Evolutionary conservation across 1,140 invertebrate genomes (phyloP).

Genomic region (Eulimnadia texana): DNA sequence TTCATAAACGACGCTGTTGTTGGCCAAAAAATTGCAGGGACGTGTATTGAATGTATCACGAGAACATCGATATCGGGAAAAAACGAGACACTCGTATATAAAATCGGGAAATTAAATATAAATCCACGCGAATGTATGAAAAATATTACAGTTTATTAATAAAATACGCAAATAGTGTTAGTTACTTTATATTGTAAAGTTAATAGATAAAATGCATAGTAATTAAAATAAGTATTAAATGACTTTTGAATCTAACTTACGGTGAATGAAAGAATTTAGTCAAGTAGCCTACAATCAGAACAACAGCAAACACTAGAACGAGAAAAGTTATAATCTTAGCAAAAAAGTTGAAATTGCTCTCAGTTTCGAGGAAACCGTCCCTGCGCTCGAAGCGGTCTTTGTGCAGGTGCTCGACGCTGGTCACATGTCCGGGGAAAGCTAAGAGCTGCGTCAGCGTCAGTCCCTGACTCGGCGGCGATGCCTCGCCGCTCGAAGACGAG

Average conservation of each 20-base stretch:
- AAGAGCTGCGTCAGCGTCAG: slow-evolving; percentile 22
- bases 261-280: slow-evolving; percentile 20
- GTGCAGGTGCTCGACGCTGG: slow-evolving; percentile 17
- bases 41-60: too few relatives aligned
- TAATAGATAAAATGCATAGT: too few relatives aligned
- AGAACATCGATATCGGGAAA: too few relatives aligned
- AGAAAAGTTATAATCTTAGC: slow-evolving; percentile 24
- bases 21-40: too few relatives aligned
- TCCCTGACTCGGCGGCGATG: background rate
- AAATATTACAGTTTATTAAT: too few relatives aligned
- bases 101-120: too few relatives aligned
- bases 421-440: slow-evolving; percentile 20
- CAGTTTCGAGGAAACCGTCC: slow-evolving; percentile 21
- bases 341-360: slow-evolving; percentile 23
- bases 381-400: slow-evolving; percentile 16
- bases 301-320: slow-evolving; percentile 22
- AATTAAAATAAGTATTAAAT: too few relatives aligned
- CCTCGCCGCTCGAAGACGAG: background rate
- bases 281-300: slow-evolving; percentile 21
- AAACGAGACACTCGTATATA: too few relatives aligned
- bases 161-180: too few relatives aligned
- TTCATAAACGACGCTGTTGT: background rate
- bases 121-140: too few relatives aligned
- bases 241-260: background rate
- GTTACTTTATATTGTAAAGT: too few relatives aligned